These are phyloP conservation scores for Campoplex nolae DNA, from an alignment of 2,888 invertebrate species.

Conservation along the genomic window DNA sequence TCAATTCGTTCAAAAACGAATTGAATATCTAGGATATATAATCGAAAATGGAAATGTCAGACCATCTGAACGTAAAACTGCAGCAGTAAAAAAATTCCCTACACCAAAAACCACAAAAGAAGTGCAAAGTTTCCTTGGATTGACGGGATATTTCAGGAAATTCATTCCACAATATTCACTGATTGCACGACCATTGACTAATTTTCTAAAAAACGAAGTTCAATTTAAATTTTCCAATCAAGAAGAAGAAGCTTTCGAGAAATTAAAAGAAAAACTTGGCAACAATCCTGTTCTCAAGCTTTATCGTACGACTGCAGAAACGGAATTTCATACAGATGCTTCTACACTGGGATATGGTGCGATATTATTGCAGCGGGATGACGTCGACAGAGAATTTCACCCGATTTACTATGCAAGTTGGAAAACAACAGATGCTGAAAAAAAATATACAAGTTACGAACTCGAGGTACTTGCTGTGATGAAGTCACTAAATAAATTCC, in stretches of 20 bases:
- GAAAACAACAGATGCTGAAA: constrained; percentile 2
- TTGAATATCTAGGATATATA: constrained; percentile 63
- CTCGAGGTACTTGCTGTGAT: neutral
- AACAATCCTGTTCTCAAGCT: constrained; percentile 38
- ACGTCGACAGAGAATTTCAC: constrained; percentile 20
- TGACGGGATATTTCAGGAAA: constrained; percentile 4
- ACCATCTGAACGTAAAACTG: neutral
- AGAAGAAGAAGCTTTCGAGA: neutral
- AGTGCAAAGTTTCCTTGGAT: neutral
- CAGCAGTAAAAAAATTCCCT: neutral
- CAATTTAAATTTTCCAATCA: neutral
- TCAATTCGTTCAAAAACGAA: neutral
- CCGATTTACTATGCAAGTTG: constrained; percentile 32
- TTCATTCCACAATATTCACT: neutral
- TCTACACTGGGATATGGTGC: constrained; percentile 62
- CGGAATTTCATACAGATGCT: constrained; percentile 39
- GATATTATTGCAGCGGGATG: constrained; percentile 42
- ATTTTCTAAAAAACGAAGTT: neutral
- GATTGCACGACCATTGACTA: neutral
- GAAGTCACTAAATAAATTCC: neutral
- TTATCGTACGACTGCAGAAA: constrained; percentile 26
- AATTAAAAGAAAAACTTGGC: neutral
- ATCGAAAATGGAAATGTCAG: constrained; percentile 41
- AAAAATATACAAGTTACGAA: constrained; percentile 22
- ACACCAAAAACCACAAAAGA: neutral